Conservation (phyloP, 53 echinoderm and acorn worm species). For the Antedon mediterranea region DNA sequence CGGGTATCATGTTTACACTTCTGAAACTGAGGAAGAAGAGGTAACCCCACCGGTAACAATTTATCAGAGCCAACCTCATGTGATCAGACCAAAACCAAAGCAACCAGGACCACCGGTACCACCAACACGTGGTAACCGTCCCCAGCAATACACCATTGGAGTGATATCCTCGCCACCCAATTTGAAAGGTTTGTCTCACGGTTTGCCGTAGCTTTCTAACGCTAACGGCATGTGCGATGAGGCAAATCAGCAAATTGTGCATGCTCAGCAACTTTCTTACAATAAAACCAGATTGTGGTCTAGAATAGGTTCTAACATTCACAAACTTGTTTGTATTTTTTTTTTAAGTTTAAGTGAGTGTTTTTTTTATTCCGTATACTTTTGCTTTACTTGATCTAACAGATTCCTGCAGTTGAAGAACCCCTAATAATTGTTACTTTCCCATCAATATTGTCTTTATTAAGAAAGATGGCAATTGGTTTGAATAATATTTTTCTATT, state of each 20-base stretch:
- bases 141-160: background rate
- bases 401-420: too few relatives aligned
- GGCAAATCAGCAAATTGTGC: background rate
- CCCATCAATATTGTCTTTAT: too few relatives aligned
- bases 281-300: too few relatives aligned
- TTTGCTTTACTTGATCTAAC: too few relatives aligned
- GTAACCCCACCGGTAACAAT: background rate
- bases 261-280: too few relatives aligned
- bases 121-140: background rate
- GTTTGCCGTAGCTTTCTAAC: background rate
- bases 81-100: background rate
- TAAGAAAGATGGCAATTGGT: too few relatives aligned
- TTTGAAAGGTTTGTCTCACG: background rate
- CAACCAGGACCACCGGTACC: background rate
- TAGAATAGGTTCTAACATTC: too few relatives aligned
- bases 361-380: too few relatives aligned
- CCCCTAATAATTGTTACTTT: too few relatives aligned
- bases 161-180: background rate
- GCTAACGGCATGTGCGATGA: background rate
- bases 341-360: too few relatives aligned
- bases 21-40: background rate
- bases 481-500: background rate
- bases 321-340: too few relatives aligned
- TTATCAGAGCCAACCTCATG: background rate
- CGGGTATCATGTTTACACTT: background rate